Evolutionary conservation across 2,113 vertebrate genomes (phyloP), one percentile per base, ranked within the genome.

Genomic region (Neolamprologus modestus): DNA sequence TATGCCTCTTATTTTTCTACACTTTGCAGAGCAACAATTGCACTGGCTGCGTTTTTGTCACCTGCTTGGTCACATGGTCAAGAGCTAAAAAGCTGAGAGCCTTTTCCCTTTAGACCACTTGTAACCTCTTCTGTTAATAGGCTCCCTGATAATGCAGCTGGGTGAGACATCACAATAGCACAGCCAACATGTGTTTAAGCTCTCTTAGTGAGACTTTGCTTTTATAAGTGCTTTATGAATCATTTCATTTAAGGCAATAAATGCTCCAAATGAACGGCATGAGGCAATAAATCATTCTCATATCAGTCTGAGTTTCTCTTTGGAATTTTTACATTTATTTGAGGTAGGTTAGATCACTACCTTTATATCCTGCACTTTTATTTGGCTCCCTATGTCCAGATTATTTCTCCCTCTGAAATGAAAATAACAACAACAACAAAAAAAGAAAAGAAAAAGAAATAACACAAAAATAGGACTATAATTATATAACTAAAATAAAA

Each of bases 101-200:
- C 28, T 66, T 21, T 71, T 35, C 78, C 82, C 80, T 83, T 53
- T 76, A 17, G 28, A 8, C 66, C 73, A 84, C 87, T 78, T 78
- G 71, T 78, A 83, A 85, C 78, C 59, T 86, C 45, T 83, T 91
- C 73, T 82, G 80, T 85, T 53, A 37, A 45, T 5, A 21, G 16
- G 31, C 26, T 76, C 21, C 9, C 26, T 79, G 78, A 63, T 82
- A 84, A 85, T 55, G 76, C 92, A 92, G 90, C 85, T 90, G 90
- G 59, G 71, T 40, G 63, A 84, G 26, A 19, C 42, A 45, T 35
- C 35, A 55, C 53, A 16, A 31, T 3, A 52, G 24, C 1, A 40
- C 54, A 84, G 40, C 47, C 35, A 57, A 55, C 19, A 40, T 24
- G 40, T 57, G 82, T 54, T 45, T 47, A 76, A 76, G 24, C 71